Evolutionary conservation across 2,797 vertebrate species (phyloP), one percentile per base, ranked within the genome.

Genomic region (Emydoidea blandingii): DNA sequence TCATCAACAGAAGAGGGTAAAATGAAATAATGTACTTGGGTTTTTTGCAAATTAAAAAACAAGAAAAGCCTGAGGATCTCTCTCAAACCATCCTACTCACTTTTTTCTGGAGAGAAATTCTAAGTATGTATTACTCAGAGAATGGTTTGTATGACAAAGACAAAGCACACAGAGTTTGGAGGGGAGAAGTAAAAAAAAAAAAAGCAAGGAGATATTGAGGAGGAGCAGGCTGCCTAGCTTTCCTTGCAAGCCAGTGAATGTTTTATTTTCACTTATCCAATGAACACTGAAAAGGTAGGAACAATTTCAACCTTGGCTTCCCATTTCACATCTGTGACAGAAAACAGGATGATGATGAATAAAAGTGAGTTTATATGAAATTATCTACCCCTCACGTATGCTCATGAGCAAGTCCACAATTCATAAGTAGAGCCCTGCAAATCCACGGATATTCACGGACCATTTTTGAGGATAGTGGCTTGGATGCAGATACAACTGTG

Each of bases 101-200:
- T 12, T 86, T 89, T 89, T 89, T 83, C 56, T 53, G 10, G 34
- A 92, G 56, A 89, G 79, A 68, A 85, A 92, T 89, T 92, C 87
- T 86, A 82, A 86, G 87, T 56, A 82, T 86, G 87, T 56, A 56
- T 50, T 81, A 65, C 79, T 89, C 65, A 92, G 76, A 89, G 79
- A 92, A 85, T 49, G 62, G 82, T 86, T 81, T 86, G 83, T 89
- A 65, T 82, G 65, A 65, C 53, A 83, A 92, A 86, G 91, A 86
- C 91, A 89, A 79, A 86, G 79, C 49, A 29, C 83, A 79, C 74
- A 56, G 29, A 80, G 78, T 68, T 56, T 82, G 34, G 87, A 89
- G 86, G 83, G 49, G 54, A 86, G 34, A 31, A 86, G 81, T 12
- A 5, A 79, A 37, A 87, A 80, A 8, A 50, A 59, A 19, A 57